Conservation (phyloP, 2,113 vertebrate species). For the Ancistrus triradiatus region DNA sequence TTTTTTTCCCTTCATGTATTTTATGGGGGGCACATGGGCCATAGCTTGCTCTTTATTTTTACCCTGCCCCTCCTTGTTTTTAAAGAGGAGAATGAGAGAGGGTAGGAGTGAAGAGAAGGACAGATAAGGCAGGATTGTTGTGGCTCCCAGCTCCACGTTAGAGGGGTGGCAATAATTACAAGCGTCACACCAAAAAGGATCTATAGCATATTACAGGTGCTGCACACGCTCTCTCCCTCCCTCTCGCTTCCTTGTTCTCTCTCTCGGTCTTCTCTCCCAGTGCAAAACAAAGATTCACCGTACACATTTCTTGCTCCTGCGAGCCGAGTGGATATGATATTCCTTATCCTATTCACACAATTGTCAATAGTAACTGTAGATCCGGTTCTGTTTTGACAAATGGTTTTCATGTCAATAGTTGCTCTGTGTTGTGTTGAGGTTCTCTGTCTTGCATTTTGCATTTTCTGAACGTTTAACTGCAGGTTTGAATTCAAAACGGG, state of each 20-base stretch:
- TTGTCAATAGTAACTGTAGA: constrained; percentile 9
- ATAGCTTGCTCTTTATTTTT: not conserved
- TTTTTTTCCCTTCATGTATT: constrained; percentile 6
- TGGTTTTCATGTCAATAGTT: too few relatives aligned
- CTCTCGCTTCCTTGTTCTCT: constrained; percentile 27
- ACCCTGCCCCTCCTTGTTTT: not conserved
- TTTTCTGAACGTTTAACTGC: not conserved
- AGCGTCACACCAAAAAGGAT: constrained; percentile 43
- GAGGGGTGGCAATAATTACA: constrained; percentile 44
- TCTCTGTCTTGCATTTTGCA: too few relatives aligned
- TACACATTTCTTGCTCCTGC: constrained; percentile 55
- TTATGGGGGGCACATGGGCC: constrained; percentile 16
- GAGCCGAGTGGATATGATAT: constrained; percentile 24
- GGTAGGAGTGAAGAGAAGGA: constrained; percentile 28
- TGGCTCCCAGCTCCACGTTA: constrained; percentile 30
- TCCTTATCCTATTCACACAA: not conserved
- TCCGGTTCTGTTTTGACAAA: not conserved
- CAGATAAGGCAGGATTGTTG: constrained; percentile 42
- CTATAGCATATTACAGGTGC: constrained; percentile 55
- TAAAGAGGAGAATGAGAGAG: not conserved
- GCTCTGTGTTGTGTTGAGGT: too few relatives aligned
- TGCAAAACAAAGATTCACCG: constrained; percentile 69
- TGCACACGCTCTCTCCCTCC: constrained; percentile 46
- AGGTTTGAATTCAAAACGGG: too few relatives aligned
- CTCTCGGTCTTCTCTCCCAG: constrained; percentile 42